A percentile compares a stretch with the other conserved stretches of the same genome.
Conservation (phyloP, 2,797 vertebrate genomes). For the Hozukius guyotensis region DNA sequence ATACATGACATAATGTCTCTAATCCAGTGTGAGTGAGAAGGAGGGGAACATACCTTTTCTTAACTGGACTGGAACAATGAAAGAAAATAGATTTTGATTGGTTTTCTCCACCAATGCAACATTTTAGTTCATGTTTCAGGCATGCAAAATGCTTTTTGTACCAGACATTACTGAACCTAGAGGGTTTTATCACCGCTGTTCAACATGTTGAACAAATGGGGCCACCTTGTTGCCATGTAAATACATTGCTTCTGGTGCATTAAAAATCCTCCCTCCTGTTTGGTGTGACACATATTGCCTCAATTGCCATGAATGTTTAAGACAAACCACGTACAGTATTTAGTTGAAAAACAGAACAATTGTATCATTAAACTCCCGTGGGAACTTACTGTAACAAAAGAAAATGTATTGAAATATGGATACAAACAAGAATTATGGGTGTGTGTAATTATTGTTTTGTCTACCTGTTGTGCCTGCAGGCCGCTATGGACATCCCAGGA, state of each 20-base stretch:
- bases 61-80: no score
- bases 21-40: no score
- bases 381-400: neutral
- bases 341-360: neutral
- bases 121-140: no score
- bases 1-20: no score
- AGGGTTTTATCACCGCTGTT: neutral
- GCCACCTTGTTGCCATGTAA: neutral
- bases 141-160: no score
- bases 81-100: no score
- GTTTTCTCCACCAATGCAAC: no score
- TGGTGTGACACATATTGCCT: no score
- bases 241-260: neutral
- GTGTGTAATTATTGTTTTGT: neutral
- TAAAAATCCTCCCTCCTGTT: neutral
- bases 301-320: neutral
- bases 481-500: conserved; percentile 95
- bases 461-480: conserved; percentile 75
- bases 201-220: neutral
- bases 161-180: no score
- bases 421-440: neutral
- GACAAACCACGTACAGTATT: neutral
- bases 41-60: no score
- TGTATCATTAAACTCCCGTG: neutral
- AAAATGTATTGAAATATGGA: neutral